Percentiles rank a stretch among this genome's conserved stretches.
Evolutionary conservation across 2,888 invertebrate genomes (phyloP).

Genomic region (Stegophylla sp.): DNA sequence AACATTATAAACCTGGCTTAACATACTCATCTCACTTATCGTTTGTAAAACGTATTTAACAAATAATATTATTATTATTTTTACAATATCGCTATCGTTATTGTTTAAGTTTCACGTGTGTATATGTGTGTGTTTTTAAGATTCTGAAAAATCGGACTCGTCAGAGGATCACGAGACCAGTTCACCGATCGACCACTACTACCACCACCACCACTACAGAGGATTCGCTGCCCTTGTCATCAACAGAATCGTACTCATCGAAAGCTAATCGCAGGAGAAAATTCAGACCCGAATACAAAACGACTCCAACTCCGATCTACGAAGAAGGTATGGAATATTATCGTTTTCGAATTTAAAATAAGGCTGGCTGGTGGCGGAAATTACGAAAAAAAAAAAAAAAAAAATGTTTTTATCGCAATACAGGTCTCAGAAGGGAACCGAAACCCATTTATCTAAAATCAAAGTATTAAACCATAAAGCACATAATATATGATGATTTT

Average conservation of each 20-base stretch:
- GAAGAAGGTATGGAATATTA: conserved; percentile 36
- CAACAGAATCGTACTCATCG: conserved; percentile 39
- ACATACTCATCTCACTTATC: conserved; percentile 14
- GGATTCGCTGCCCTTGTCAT: conserved; percentile 58
- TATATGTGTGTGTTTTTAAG: conserved; percentile 35
- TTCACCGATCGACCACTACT: conserved; percentile 57
- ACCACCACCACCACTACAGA: conserved; percentile 60
- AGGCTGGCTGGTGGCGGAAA: no score
- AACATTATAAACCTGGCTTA: conserved; percentile 32
- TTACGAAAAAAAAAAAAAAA: no score
- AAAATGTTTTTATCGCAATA: no score
- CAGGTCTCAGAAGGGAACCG: no score
- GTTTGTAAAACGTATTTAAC: conserved; percentile 1
- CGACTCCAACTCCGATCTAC: conserved; percentile 4
- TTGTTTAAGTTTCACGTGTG: background rate
- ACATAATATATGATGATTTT: no score
- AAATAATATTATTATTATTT: background rate
- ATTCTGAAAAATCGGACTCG: conserved; percentile 55
- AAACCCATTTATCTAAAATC: no score
- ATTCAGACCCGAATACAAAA: conserved; percentile 58
- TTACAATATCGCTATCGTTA: no score
- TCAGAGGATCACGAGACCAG: conserved; percentile 53
- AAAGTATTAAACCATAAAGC: no score
- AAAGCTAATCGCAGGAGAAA: conserved; percentile 54
- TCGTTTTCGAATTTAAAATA: no score